Evolutionary conservation across 2,888 invertebrate species (phyloP).

Genomic region (Hyposoter dolosus): DNA sequence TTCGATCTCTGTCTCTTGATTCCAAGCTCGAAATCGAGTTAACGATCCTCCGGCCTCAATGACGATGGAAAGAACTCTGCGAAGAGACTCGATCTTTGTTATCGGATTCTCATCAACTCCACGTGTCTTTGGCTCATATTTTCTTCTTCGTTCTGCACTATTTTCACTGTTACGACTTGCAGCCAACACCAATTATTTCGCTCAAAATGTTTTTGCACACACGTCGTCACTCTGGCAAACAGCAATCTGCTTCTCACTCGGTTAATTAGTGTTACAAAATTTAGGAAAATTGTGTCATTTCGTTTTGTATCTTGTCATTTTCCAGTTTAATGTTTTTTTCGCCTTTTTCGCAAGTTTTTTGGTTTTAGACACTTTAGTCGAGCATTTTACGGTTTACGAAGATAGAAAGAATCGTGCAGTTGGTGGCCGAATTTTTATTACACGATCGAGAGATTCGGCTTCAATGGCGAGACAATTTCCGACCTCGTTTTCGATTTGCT

Average conservation of each 20-base stretch:
- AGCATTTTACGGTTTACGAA: not conserved
- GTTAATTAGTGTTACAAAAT: not conserved
- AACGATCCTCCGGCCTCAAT: not conserved
- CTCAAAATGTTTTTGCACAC: not conserved
- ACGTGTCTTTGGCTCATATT: not conserved
- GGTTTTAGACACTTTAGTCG: not conserved
- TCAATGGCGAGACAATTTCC: not conserved
- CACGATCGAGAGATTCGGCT: not conserved
- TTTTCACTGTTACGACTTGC: not conserved
- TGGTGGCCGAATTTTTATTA: not conserved
- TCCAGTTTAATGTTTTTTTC: not conserved
- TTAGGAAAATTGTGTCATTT: not conserved
- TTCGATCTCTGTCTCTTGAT: not conserved
- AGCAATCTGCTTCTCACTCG: not conserved
- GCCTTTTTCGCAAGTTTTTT: not conserved
- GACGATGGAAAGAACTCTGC: not conserved
- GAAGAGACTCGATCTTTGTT: not conserved
- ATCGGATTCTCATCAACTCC: not conserved
- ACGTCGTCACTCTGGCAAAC: not conserved
- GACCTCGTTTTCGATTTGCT: not conserved
- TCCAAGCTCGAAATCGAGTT: conserved; percentile 1
- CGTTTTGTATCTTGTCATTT: conserved; percentile 8
- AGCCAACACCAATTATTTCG: not conserved
- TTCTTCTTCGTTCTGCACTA: not conserved
- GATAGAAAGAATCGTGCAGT: not conserved